Base-by-base conservation (phyloP, 2,113 vertebrate genomes). In the Eolophus roseicapilla region DNA sequence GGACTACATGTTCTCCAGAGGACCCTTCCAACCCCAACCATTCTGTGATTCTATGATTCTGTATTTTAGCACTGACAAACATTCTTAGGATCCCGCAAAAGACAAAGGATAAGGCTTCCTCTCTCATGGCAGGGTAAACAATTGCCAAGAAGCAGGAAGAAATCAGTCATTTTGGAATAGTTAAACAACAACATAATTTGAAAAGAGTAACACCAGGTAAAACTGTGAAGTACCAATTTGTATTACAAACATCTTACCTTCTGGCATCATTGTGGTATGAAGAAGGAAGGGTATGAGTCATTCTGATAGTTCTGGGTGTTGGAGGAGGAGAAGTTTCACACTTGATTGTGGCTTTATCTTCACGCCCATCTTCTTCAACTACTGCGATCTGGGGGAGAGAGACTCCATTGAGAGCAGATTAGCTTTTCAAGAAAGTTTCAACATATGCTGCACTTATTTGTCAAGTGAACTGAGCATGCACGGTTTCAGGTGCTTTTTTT, bases 341-440 rank as follows among this genome's bases (percentile, higher is more conserved):
- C 98, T 99, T 99, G 96, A 99, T 99, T 70, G 99, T 99, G 84
- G 99, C 99, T 98, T 99, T 99, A 96, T 99, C 99, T 96, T 99
- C 99, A 60, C 97, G 98, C 13, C 99, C 99, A 73, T 99, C 99
- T 97, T 99, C 99, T 79, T 99, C 99, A 84, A 99, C 99, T 14
- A 99, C 99, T 47, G 99, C 99, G 87, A 99, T 99, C 99, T 97
- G 70, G 25, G 52, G 67, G 5, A 92, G 12, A 95, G 75, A 79
- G 14, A 78, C 28, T 65, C 84, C n/a, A 70, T 49, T 95, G 81
- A 93, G n/a, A 92, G 27, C 35, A 43, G 8, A 70, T 17, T 23
- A 78, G 21, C 31, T 86, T 92, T 94, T 47, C 44, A 78, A 60
- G 46, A 86, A 63, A 1, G 0, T 69, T 86, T 79, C 44, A 85